phyloP scores from a whole-genome alignment of 2,113 vertebrate genomes.

The Otus sunia region DNA sequence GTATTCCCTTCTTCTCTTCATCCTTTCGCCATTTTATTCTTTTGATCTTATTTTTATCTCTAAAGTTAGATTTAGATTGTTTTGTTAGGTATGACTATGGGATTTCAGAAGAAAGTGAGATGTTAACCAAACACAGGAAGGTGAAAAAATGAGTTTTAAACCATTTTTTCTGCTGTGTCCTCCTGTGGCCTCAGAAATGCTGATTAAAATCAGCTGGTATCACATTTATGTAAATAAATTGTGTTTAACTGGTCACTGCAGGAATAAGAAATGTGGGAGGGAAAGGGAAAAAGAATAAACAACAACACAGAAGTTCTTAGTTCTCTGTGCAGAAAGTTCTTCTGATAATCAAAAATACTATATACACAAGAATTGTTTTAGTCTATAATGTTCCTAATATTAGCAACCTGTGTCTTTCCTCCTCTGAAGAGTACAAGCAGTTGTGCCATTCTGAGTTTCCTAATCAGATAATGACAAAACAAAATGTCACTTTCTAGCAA shows the following conservation, averaged over 20 bases:
- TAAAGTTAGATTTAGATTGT: not conserved
- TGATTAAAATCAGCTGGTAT: not conserved
- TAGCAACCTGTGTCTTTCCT: not conserved
- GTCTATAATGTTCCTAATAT: not conserved
- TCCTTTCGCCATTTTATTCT: not conserved
- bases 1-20: not conserved
- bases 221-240: not conserved
- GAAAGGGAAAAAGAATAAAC: not conserved
- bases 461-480: not conserved
- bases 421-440: not conserved
- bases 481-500: not conserved
- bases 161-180: not conserved
- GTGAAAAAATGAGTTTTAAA: not conserved
- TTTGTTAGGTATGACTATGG: not conserved
- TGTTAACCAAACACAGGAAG: not conserved
- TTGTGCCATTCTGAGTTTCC: not conserved
- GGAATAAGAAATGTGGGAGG: not conserved
- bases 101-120: not conserved
- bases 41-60: not conserved
- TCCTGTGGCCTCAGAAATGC: not conserved
- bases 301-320: not conserved
- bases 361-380: not conserved
- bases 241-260: not conserved
- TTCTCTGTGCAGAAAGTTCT: not conserved
- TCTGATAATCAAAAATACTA: not conserved